Conservation (phyloP, 2,797 vertebrate genomes). For the Phyllotis vaccarum region DNA sequence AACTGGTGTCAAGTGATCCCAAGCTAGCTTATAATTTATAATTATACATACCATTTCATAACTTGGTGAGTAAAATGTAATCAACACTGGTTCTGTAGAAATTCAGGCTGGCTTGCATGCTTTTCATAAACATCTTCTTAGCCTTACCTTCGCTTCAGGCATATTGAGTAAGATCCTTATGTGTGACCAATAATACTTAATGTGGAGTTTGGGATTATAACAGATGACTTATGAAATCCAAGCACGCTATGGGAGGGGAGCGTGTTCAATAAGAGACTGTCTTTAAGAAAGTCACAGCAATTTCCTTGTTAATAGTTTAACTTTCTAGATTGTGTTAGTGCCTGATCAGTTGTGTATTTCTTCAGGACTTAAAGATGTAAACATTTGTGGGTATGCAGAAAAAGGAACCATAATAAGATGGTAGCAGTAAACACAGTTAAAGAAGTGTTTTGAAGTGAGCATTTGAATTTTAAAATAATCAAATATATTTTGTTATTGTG, state of each 20-base stretch:
- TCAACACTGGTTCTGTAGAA: slow-evolving; percentile 22
- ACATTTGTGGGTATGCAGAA: not conserved
- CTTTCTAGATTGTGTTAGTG: slow-evolving; percentile 58
- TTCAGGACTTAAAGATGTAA: not conserved
- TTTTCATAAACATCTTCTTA: slow-evolving; percentile 71
- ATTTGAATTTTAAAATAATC: slow-evolving; percentile 51
- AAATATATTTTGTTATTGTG: not conserved
- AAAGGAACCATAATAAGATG: not conserved
- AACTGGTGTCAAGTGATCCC: slow-evolving; percentile 34
- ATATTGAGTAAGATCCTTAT: slow-evolving; percentile 83
- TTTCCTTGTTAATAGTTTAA: slow-evolving; percentile 41
- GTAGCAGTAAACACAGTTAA: not conserved
- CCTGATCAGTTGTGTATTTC: slow-evolving; percentile 55
- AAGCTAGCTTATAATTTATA: slow-evolving; percentile 46
- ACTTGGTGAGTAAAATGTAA: slow-evolving; percentile 23
- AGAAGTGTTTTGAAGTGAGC: not conserved
- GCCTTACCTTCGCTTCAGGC: slow-evolving; percentile 84
- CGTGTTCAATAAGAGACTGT: slow-evolving; percentile 78
- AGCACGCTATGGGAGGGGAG: slow-evolving; percentile 79
- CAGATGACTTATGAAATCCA: slow-evolving; percentile 86
- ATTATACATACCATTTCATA: slow-evolving; percentile 61
- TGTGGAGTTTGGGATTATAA: slow-evolving; percentile 81
- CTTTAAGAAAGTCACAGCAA: slow-evolving; percentile 76
- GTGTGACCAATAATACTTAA: slow-evolving; percentile 84
- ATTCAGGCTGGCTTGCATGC: slow-evolving; percentile 51